These are phyloP conservation scores for Phaethon lepturus DNA, from an alignment of 2,113 vertebrate species.

Conservation along the genomic window DNA sequence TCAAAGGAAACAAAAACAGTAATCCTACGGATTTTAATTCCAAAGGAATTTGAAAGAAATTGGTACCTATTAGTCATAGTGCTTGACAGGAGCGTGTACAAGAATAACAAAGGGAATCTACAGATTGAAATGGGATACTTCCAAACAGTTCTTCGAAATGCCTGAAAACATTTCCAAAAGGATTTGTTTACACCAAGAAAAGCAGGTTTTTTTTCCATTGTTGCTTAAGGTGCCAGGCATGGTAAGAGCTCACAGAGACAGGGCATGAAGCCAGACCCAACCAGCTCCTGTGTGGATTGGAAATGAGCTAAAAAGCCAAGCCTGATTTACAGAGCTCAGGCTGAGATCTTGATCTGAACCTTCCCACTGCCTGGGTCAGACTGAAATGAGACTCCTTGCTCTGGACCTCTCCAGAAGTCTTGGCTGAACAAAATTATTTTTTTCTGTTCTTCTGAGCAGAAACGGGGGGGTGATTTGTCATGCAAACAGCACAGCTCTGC, in stretches of 20 bases:
- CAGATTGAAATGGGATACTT: background rate
- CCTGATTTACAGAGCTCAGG: background rate
- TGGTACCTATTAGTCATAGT: background rate
- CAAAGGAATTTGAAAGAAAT: background rate
- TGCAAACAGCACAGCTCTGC: conserved; percentile 6
- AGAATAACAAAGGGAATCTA: background rate
- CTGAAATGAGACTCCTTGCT: background rate
- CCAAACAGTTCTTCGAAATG: background rate
- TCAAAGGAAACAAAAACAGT: background rate
- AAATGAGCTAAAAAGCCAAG: background rate
- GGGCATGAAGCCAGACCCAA: background rate
- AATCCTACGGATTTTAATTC: conserved; percentile 29
- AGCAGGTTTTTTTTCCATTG: background rate
- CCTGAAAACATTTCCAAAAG: background rate
- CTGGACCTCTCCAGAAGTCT: background rate
- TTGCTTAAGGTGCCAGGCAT: background rate
- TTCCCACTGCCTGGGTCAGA: background rate
- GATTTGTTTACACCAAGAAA: background rate
- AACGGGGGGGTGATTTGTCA: background rate
- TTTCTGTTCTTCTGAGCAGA: background rate
- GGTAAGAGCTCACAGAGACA: background rate
- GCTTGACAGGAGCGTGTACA: background rate
- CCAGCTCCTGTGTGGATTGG: background rate
- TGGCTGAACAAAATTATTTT: background rate
- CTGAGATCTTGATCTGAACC: background rate